A percentile compares a stretch with the other conserved stretches of the same genome.
Conservation (phyloP, 1,140 invertebrate genomes). For the Hylyphantes graminicola region DNA sequence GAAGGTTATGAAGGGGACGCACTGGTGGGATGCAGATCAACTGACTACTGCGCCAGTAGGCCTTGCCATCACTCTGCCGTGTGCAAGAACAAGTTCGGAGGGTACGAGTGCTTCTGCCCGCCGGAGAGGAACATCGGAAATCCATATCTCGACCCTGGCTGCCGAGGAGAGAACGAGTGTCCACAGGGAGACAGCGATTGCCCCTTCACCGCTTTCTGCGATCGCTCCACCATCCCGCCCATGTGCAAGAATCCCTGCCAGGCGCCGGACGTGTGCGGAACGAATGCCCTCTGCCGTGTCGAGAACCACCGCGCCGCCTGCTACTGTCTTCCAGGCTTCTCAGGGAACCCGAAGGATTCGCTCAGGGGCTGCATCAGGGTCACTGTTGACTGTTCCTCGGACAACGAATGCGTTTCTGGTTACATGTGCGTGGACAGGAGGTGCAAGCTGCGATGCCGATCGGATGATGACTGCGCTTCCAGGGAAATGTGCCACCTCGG, state of each 20-base stretch:
- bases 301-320: slow-evolving; percentile 68
- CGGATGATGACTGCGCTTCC: slow-evolving; percentile 81
- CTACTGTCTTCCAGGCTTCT: slow-evolving; percentile 65
- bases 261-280: slow-evolving; percentile 63
- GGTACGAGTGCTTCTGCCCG: slow-evolving; percentile 83
- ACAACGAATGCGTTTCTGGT: slow-evolving; percentile 81
- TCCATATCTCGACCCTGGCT: slow-evolving; percentile 84
- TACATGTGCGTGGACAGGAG: slow-evolving; percentile 85
- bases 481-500: slow-evolving; percentile 83
- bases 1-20: slow-evolving; percentile 86
- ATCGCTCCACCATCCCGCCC: slow-evolving; percentile 59
- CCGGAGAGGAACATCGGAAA: slow-evolving; percentile 81
- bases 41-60: slow-evolving; percentile 81
- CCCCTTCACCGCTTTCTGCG: slow-evolving; percentile 64
- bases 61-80: slow-evolving; percentile 83
- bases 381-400: slow-evolving; percentile 55
- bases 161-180: slow-evolving; percentile 67
- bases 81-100: slow-evolving; percentile 84
- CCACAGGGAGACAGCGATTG: slow-evolving; percentile 64
- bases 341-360: slow-evolving; percentile 64
- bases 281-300: slow-evolving; percentile 75
- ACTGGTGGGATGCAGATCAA: slow-evolving; percentile 75
- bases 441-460: slow-evolving; percentile 81
- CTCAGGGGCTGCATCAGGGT: slow-evolving; percentile 59
- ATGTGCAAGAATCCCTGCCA: slow-evolving; percentile 68